phyloP scores from a whole-genome alignment of 1,140 invertebrate genomes.

The Rhagoletis pomonella region DNA sequence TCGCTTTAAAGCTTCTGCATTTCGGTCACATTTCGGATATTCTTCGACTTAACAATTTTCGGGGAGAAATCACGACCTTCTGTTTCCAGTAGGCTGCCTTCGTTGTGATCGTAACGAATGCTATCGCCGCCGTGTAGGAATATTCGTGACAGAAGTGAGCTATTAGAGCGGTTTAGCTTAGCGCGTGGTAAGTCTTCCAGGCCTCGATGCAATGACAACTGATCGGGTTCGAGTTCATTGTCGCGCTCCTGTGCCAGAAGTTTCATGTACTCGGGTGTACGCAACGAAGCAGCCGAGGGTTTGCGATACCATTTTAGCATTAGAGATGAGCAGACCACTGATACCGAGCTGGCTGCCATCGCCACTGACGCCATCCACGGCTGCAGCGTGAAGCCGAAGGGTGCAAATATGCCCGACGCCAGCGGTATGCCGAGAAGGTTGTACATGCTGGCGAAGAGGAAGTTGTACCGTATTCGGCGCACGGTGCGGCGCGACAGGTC shows the following conservation, averaged over 20 bases:
- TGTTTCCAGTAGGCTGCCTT: constrained; percentile 65
- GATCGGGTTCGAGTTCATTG: constrained; percentile 76
- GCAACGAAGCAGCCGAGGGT: constrained; percentile 79
- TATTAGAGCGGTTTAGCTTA: constrained; percentile 67
- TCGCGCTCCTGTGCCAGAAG: constrained; percentile 74
- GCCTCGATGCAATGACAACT: constrained; percentile 82
- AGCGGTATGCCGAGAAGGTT: constrained; percentile 98
- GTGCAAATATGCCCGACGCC: constrained; percentile 94
- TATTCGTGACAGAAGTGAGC: constrained; percentile 67
- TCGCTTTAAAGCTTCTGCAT: constrained; percentile 65
- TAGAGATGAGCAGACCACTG: constrained; percentile 96
- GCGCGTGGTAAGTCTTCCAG: constrained; percentile 78
- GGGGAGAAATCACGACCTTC: constrained; percentile 56
- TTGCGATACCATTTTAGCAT: constrained; percentile 90
- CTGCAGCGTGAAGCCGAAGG: constrained; percentile 83
- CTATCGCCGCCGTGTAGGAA: constrained; percentile 59
- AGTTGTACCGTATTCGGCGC: constrained; percentile 93
- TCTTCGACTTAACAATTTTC: constrained; percentile 68
- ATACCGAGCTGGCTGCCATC: constrained; percentile 98
- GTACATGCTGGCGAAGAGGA: constrained; percentile 98
- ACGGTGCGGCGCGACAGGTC: constrained; percentile 95
- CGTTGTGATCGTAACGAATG: constrained; percentile 60
- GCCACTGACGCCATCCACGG: constrained; percentile 99
- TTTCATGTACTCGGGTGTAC: constrained; percentile 77
- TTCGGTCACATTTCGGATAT: constrained; percentile 67